phyloP scores from a whole-genome alignment of 2,113 vertebrate genomes.

The Catagonus wagneri region DNA sequence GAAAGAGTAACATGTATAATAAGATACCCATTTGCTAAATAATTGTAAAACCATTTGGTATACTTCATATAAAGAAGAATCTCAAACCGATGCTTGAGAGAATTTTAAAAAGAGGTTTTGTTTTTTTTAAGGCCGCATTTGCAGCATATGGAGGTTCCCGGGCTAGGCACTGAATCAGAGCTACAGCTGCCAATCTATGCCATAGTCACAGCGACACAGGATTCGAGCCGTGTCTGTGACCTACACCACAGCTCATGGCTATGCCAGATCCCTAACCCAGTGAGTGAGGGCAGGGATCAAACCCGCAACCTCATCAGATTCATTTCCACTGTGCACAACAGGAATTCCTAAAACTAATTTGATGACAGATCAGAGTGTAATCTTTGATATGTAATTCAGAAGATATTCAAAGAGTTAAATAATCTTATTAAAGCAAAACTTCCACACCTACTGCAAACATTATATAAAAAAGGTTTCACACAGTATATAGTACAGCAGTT shows the following conservation, averaged over 20 bases:
- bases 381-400: background rate
- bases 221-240: no score
- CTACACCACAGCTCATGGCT: no score
- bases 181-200: no score
- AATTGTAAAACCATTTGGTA: background rate
- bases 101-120: background rate
- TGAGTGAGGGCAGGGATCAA: no score
- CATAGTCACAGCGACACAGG: no score
- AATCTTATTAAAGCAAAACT: background rate
- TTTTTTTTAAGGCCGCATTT: no score
- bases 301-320: no score
- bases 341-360: background rate
- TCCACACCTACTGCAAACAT: background rate
- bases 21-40: background rate
- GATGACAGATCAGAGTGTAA: background rate
- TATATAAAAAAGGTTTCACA: constrained; percentile 11
- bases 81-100: background rate
- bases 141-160: no score
- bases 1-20: background rate
- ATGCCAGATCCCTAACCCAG: no score
- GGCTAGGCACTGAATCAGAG: no score
- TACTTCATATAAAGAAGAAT: background rate
- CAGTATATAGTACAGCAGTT: background rate
- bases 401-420: constrained; percentile 1
- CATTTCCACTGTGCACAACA: no score